Conservation (phyloP, 2,888 invertebrate species). For the Scaptomyza flava region DNA sequence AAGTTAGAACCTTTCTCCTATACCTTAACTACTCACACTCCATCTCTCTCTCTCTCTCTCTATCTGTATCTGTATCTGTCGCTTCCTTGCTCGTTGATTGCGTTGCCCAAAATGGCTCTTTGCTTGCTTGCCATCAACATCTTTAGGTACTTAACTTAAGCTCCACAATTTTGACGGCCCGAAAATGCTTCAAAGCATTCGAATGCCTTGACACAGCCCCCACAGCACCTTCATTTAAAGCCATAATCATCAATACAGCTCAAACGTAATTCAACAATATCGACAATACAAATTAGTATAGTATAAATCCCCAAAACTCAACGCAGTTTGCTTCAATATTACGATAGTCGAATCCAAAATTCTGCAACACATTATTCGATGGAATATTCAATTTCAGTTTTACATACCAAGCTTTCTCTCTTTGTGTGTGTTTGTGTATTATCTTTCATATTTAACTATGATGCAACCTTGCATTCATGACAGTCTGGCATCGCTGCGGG, state of each 20-base stretch:
- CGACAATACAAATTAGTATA: conserved; percentile 4
- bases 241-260: conserved; percentile 9
- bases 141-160: conserved; percentile 49
- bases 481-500: too few relatives aligned
- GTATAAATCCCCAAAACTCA: too few relatives aligned
- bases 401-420: too few relatives aligned
- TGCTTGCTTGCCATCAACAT: conserved; percentile 7
- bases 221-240: conserved; percentile 1
- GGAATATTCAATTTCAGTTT: not conserved
- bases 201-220: conserved; percentile 21
- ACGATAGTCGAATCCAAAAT: too few relatives aligned
- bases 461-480: too few relatives aligned
- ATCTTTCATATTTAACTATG: too few relatives aligned
- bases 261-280: conserved; percentile 31
- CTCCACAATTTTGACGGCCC: conserved; percentile 31
- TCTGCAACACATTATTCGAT: not conserved
- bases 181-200: conserved; percentile 29
- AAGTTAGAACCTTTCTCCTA: conserved; percentile 74
- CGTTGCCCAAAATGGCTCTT: conserved; percentile 54
- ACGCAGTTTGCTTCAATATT: too few relatives aligned
- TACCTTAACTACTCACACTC: conserved; percentile 19
- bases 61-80: not conserved
- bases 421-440: too few relatives aligned
- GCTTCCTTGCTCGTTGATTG: conserved; percentile 48
- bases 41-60: not conserved